phyloP scores from a whole-genome alignment of 1,140 invertebrate genomes.

The Spodoptera litura region DNA sequence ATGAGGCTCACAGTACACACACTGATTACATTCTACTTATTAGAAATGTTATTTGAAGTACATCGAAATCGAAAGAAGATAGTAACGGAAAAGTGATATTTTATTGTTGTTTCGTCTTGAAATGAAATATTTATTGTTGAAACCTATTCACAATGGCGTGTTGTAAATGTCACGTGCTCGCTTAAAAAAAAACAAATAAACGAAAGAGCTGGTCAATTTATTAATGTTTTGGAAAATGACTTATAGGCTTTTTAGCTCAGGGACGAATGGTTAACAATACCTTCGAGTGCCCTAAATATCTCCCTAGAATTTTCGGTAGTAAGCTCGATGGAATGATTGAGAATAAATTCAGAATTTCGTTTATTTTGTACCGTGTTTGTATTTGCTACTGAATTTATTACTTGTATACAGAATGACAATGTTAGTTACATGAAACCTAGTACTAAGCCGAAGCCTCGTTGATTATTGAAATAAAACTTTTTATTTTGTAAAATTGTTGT shows the following conservation, averaged over 20 bases:
- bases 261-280: too few species aligned
- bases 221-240: too few species aligned
- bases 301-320: too few species aligned
- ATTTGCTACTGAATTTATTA: background rate
- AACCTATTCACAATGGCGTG: background rate
- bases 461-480: conserved; percentile 27
- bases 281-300: too few species aligned
- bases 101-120: background rate
- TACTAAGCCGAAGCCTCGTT: conserved; percentile 8
- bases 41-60: conserved; percentile 51
- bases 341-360: background rate
- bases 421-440: conserved; percentile 6
- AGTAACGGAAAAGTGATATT: background rate
- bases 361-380: conserved; percentile 9
- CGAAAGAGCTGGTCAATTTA: background rate
- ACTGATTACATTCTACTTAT: conserved; percentile 51
- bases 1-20: conserved; percentile 59
- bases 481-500: background rate
- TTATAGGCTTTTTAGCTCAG: too few species aligned
- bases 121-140: background rate
- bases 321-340: background rate
- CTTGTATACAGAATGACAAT: conserved; percentile 4
- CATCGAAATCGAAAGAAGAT: conserved; percentile 27
- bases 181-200: background rate
- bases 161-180: background rate